Evolutionary conservation across 2,888 invertebrate species (phyloP).

Genomic region (Agonopterix alstromeriana): DNA sequence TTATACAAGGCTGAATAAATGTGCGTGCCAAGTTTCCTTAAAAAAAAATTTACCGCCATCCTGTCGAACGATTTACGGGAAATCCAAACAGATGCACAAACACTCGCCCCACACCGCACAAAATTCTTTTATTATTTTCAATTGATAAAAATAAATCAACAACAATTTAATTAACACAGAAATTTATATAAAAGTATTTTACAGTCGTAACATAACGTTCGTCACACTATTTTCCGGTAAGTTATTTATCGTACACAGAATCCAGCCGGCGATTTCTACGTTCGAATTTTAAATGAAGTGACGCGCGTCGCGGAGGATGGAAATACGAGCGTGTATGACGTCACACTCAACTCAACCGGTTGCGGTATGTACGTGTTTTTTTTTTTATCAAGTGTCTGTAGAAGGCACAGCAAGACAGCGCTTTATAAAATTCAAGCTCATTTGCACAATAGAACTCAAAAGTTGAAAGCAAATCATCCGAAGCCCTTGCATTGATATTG

Average conservation of each 20-base stretch:
- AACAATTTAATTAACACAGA: not conserved
- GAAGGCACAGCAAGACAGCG: not conserved
- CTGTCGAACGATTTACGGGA: constrained; percentile 12
- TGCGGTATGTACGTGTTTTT: constrained; percentile 2
- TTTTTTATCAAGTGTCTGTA: not conserved
- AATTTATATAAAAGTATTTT: not conserved
- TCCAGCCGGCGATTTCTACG: constrained; percentile 4
- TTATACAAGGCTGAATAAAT: not conserved
- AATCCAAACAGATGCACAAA: constrained; percentile 5
- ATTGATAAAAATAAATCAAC: not conserved
- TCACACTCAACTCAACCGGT: constrained; percentile 24
- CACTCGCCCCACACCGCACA: not conserved
- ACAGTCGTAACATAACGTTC: not conserved
- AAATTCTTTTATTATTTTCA: not conserved
- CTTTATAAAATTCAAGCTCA: not conserved
- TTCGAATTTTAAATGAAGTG: constrained; percentile 30
- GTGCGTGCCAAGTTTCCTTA: not conserved
- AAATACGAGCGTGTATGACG: constrained; percentile 21
- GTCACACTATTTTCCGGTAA: not conserved
- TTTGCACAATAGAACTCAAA: too few species aligned
- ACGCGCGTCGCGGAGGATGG: constrained; percentile 11
- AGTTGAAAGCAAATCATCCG: too few species aligned
- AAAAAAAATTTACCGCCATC: constrained; percentile 28
- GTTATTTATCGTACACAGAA: not conserved
- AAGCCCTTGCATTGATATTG: too few species aligned